Conservation (phyloP, 2,888 invertebrate genomes). For the Dynastes maya region DNA sequence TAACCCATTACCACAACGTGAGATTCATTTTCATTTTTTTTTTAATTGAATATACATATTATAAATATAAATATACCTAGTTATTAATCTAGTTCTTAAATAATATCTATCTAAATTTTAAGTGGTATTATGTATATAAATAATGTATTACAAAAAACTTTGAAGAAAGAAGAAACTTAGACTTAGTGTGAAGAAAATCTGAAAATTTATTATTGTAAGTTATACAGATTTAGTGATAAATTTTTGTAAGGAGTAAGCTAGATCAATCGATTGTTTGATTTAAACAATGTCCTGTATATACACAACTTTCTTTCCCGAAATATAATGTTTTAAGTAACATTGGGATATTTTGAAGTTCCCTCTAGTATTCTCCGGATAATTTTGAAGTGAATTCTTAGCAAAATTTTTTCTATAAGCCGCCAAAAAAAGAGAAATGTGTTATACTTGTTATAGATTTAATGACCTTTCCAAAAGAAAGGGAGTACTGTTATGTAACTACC, state of each 20-base stretch:
- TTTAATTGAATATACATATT: slow-evolving; percentile 18
- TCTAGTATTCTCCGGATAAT: too few species aligned
- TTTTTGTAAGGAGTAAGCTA: slow-evolving; percentile 35
- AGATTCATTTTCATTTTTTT: neutral
- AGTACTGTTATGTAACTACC: too few species aligned
- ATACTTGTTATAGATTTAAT: too few species aligned
- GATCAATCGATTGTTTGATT: slow-evolving; percentile 19
- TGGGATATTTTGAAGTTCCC: too few species aligned
- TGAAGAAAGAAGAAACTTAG: neutral
- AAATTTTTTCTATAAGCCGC: too few species aligned
- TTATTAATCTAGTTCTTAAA: slow-evolving; percentile 25
- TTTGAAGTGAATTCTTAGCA: too few species aligned
- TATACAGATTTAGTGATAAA: slow-evolving; percentile 37
- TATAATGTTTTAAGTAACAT: slow-evolving; percentile 33
- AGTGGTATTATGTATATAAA: slow-evolving; percentile 33
- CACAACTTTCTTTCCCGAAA: slow-evolving; percentile 23
- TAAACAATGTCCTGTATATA: slow-evolving; percentile 24
- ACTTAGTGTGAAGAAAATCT: slow-evolving; percentile 14
- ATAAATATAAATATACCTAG: slow-evolving; percentile 14
- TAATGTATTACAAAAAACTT: slow-evolving; percentile 11
- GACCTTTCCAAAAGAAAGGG: too few species aligned
- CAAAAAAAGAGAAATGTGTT: too few species aligned
- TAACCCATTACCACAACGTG: too few species aligned
- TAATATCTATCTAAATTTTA: neutral
- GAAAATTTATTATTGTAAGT: slow-evolving; percentile 28